Evolutionary conservation across 2,113 vertebrate genomes (phyloP).

Genomic region (Oryzias woworae): DNA sequence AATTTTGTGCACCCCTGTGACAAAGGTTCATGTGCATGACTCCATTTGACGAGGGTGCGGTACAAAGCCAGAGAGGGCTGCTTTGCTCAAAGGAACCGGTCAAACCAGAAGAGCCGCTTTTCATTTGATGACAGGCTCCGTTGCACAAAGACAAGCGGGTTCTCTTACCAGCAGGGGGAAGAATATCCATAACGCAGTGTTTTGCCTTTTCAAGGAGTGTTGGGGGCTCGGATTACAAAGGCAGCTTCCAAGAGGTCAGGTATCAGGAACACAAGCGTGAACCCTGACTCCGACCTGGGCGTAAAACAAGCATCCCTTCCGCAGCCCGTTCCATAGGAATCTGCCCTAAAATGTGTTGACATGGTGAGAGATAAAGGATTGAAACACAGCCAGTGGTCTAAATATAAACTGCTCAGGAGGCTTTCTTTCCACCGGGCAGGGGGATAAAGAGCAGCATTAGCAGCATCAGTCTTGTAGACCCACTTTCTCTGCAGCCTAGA

Average conservation of each 20-base stretch:
- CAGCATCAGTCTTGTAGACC: slow-evolving; percentile 74
- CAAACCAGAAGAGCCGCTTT: slow-evolving; percentile 57
- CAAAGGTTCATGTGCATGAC: slow-evolving; percentile 53
- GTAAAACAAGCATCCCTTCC: slow-evolving; percentile 34
- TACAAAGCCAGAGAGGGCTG: slow-evolving; percentile 45
- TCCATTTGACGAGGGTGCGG: slow-evolving; percentile 49
- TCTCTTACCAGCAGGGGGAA: slow-evolving; percentile 24
- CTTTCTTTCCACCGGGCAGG: slow-evolving; percentile 58
- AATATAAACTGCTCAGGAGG: slow-evolving; percentile 70
- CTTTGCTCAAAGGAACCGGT: slow-evolving; percentile 37
- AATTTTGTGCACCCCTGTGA: no score
- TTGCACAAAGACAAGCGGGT: slow-evolving; percentile 34
- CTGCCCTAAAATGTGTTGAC: slow-evolving; percentile 55
- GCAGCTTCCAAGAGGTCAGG: slow-evolving; percentile 45
- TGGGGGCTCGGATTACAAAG: slow-evolving; percentile 60
- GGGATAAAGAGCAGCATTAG: slow-evolving; percentile 53
- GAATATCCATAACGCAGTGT: slow-evolving; percentile 52
- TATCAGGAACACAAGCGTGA: slow-evolving; percentile 26
- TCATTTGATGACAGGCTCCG: slow-evolving; percentile 24
- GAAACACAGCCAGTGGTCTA: slow-evolving; percentile 60
- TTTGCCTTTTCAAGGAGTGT: slow-evolving; percentile 54
- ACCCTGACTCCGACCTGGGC: slow-evolving; percentile 31
- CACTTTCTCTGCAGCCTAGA: slow-evolving; percentile 65
- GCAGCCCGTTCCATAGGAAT: slow-evolving; percentile 22
- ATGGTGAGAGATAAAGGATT: slow-evolving; percentile 55